Evolutionary conservation across 2,113 vertebrate genomes (phyloP).

Genomic region (Salvelinus fontinalis): DNA sequence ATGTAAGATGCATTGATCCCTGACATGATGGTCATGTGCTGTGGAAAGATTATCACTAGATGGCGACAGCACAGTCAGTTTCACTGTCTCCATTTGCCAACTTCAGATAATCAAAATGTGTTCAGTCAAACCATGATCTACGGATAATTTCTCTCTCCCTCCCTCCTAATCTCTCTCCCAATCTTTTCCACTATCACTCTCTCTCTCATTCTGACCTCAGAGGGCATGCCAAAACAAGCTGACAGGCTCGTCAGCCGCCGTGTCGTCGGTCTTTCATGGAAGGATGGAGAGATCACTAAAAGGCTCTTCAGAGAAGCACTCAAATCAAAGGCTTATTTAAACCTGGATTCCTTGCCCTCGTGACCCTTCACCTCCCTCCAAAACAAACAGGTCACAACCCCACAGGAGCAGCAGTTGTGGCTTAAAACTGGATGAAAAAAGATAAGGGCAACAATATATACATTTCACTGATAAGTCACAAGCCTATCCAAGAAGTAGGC

Average conservation of each 20-base stretch:
- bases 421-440: constrained; percentile 19
- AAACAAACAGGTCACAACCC: constrained; percentile 64
- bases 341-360: constrained; percentile 34
- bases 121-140: background rate
- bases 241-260: constrained; percentile 2
- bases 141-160: background rate
- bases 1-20: background rate
- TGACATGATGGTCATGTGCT: background rate
- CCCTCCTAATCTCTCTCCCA: background rate
- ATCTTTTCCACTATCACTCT: constrained; percentile 2
- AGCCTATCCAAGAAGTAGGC: background rate
- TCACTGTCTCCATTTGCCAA: background rate
- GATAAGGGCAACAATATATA: background rate
- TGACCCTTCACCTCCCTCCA: constrained; percentile 52
- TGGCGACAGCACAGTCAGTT: constrained; percentile 36
- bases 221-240: constrained; percentile 15
- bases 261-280: constrained; percentile 15
- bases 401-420: constrained; percentile 30
- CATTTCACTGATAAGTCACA: background rate
- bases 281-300: constrained; percentile 38
- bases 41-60: constrained; percentile 41
- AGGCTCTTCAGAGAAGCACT: constrained; percentile 45
- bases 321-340: constrained; percentile 49
- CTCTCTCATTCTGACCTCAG: background rate
- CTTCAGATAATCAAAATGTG: no score